phyloP scores from a whole-genome alignment of 2,113 vertebrate genomes.

The Pelusios castaneus region DNA sequence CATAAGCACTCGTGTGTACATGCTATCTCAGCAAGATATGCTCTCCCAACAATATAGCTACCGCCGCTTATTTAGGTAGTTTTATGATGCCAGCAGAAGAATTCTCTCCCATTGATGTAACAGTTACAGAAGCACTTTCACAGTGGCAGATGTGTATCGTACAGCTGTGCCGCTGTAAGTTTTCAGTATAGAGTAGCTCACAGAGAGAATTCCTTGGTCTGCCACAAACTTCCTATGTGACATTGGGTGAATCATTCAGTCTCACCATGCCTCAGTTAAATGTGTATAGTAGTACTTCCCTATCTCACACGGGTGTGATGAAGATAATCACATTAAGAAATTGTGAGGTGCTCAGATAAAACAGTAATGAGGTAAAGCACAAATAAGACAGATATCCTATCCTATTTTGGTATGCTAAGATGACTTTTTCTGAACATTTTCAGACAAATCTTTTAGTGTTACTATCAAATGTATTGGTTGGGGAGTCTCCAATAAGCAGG shows the following conservation, averaged over 20 bases:
- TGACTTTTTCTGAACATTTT: not conserved
- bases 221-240: not conserved
- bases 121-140: too few species aligned
- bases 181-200: too few species aligned
- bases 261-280: not conserved
- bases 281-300: not conserved
- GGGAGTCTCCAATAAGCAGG: conserved; percentile 1
- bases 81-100: too few species aligned
- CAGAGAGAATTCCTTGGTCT: not conserved
- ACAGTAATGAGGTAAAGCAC: not conserved
- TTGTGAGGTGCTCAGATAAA: not conserved
- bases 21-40: too few species aligned
- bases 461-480: not conserved
- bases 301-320: not conserved
- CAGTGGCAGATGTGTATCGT: too few species aligned
- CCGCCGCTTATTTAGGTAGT: too few species aligned
- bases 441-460: not conserved
- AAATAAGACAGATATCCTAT: not conserved
- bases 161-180: too few species aligned
- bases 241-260: not conserved
- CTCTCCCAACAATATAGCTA: too few species aligned
- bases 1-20: too few species aligned
- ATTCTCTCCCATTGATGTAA: too few species aligned
- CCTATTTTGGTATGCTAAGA: not conserved
- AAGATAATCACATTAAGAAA: not conserved